Conservation (phyloP, 2,888 invertebrate genomes). For the Philhelius pedissequus region DNA sequence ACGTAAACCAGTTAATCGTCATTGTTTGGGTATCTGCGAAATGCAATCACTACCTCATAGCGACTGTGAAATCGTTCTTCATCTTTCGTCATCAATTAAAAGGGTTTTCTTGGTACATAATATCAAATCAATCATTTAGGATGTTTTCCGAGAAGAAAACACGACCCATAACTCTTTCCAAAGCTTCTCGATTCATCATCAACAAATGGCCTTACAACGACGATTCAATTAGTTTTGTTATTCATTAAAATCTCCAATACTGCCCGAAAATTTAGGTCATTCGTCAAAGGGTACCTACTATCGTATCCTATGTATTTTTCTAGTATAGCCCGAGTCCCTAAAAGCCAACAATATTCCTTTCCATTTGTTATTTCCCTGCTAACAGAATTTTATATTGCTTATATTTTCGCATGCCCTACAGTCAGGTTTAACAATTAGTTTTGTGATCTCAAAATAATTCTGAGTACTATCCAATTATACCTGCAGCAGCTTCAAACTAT, state of each 20-base stretch:
- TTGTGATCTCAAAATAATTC: background rate
- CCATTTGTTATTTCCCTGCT: background rate
- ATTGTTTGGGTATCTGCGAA: no score
- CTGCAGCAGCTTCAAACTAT: background rate
- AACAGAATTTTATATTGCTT: background rate
- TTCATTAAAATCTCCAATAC: background rate
- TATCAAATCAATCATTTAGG: no score
- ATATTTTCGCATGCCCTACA: background rate
- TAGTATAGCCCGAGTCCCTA: background rate
- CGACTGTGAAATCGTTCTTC: no score
- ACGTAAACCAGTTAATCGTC: no score
- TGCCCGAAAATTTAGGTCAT: background rate
- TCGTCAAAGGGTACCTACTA: background rate
- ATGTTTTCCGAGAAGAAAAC: background rate
- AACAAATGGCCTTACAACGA: background rate
- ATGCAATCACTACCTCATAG: no score
- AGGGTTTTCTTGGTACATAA: no score
- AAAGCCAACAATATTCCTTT: background rate
- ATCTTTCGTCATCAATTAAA: no score
- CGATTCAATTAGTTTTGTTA: background rate
- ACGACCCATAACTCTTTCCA: background rate
- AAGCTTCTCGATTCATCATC: background rate
- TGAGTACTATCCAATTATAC: background rate
- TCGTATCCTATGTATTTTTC: background rate
- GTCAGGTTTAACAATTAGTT: background rate